Percentiles rank a stretch among this genome's conserved stretches.
phyloP scores from a whole-genome alignment of 2,113 vertebrate species.

The Cairina moschata region DNA sequence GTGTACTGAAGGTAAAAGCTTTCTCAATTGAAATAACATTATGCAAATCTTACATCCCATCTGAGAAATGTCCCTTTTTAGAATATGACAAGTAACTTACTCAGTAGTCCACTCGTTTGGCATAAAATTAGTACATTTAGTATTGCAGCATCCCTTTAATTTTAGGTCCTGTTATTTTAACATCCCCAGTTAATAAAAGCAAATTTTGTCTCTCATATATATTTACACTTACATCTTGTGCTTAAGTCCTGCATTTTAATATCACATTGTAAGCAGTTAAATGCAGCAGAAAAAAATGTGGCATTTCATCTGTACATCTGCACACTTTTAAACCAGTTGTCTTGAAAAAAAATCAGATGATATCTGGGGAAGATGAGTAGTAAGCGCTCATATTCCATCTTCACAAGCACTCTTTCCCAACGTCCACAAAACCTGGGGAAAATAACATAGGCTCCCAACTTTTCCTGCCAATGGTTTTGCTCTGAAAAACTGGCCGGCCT shows the following conservation, averaged over 20 bases:
- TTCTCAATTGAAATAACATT: background rate
- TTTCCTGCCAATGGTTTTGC: background rate
- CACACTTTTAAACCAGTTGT: background rate
- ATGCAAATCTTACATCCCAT: background rate
- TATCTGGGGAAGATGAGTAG: background rate
- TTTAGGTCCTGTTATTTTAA: background rate
- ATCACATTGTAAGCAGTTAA: background rate
- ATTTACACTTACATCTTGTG: background rate
- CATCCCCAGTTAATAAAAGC: background rate
- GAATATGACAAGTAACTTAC: background rate
- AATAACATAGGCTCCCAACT: background rate
- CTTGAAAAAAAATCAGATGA: background rate
- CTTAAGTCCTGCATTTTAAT: background rate
- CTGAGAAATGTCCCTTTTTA: background rate
- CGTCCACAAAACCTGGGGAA: background rate
- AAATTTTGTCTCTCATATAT: background rate
- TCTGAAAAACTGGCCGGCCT: background rate
- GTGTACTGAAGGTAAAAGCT: background rate
- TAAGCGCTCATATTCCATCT: background rate
- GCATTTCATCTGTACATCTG: background rate
- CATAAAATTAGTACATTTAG: background rate
- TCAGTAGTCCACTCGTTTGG: background rate
- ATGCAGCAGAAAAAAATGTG: background rate
- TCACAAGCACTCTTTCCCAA: fast-evolving
- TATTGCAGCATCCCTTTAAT: background rate